Evolutionary conservation across 1,140 invertebrate species (phyloP), one percentile per base, ranked within the genome.

Genomic region (Muscidifurax raptorellus): DNA sequence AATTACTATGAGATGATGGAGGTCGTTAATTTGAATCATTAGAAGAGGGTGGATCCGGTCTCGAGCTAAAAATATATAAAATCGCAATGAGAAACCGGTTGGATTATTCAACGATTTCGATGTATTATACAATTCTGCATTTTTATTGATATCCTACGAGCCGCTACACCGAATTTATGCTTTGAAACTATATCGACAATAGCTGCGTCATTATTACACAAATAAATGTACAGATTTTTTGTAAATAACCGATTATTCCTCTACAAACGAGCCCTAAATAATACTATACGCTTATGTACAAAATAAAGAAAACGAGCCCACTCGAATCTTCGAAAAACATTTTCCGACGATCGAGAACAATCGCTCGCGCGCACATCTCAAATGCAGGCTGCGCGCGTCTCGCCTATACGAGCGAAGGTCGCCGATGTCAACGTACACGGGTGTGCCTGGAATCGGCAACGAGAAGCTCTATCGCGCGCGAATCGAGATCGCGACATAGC

Each of bases 361-460:
- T 71, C 67, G 9, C 30, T n/a, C n/a, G 18, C 25, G 25, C 5
- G 5, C 77, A 36, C 47, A 84, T 80, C 77, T 44, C 25, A 66
- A 74, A 84, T 84, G 77, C 71, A 80, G 52, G 69, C 13, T 80
- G 36, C 69, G 77, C 78, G 25, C 52, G 18, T 64, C n/a, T n/a
- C 52, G 18, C 40, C n/a, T n/a, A 18, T 18, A 15, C 40, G 47
- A 79, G 40, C 67, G 82, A 84, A 84, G 83, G 83, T 28, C 83
- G 52, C 22, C 47, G 32, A 82, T 76, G 75, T 78, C 64, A 75
- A 83, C 59, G 81, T 69, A 77, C 52, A 77, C 72, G 30, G 30
- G 75, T 80, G 83, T 71, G 83, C 59, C 0, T 25, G 22, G 83
- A 84, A 84, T 84, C 72, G 77, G 27, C 59, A 84, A 84, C 32